Base-by-base conservation (phyloP, 2,888 invertebrate genomes). In the Andrena bicolor region DNA sequence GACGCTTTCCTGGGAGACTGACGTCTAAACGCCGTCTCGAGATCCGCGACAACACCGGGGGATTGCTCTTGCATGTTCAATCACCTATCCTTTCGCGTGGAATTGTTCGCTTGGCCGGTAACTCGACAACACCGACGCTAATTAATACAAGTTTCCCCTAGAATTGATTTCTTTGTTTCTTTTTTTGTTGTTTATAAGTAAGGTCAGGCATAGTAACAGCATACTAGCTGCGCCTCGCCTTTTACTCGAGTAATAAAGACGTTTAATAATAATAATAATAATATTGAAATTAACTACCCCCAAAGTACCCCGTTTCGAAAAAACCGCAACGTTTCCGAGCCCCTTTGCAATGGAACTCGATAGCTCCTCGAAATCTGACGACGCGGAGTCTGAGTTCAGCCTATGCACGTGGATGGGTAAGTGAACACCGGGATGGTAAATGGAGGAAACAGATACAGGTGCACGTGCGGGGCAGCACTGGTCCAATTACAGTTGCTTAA, bases 401-500 rank as follows among this genome's bases (percentile, higher is more conserved):
- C n/a, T 30, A 64, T 26, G 23, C 30, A 30, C 6, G 48, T 32
- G 10, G 35, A 28, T 70, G n/a, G 35, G 75, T 32, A 61, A 75
- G 48, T 32, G 26, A 60, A 61, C 60, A 20, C n/a, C 58, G 64
- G 56, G 41, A 41, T 23, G 5, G 16, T 16, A 30, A 26, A 58
- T 32, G 23, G 16, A 26, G 23, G n/a, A 20, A 41, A 72, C 32
- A 13, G 49, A 28, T 65, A 58, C 3, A 41, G 5, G 23, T 0
- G 23, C 56, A 26, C 8, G 30, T 1, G 20, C 16, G 26, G 13
- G 23, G 8, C 1, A n/a, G 8, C 28, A 16, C 23, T 10, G 23
- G 8, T 76, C 30, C 13, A 41, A 41, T 72, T 76, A 48, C 63
- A 72, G 63, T 51, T 53, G 56, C n/a, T 71, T 71, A 41, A 8